Percentiles rank a stretch among this genome's conserved stretches.
phyloP scores from a whole-genome alignment of 2,797 vertebrate species.

The Myotis vivesi region DNA sequence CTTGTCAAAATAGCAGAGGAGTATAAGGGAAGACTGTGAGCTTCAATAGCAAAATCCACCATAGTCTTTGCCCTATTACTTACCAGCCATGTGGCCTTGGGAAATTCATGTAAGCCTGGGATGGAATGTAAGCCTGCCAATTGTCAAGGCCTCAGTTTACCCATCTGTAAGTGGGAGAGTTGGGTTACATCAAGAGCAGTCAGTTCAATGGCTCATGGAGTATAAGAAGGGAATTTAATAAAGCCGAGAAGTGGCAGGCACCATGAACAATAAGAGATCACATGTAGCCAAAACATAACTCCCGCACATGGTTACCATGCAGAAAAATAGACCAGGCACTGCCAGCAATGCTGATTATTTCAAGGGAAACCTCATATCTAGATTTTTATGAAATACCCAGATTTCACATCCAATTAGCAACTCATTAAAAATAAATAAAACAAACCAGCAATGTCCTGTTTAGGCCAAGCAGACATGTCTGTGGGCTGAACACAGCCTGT shows the following conservation, averaged over 20 bases:
- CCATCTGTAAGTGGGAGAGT: background rate
- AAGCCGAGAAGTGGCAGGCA: background rate
- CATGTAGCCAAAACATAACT: background rate
- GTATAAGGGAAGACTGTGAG: background rate
- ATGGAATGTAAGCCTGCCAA: background rate
- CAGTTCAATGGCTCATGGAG: background rate
- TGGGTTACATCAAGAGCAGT: background rate
- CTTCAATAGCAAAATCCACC: background rate
- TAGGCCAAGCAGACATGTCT: background rate
- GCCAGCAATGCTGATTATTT: background rate
- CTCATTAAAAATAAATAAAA: constrained; percentile 11
- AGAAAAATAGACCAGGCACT: background rate
- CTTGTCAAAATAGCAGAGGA: background rate
- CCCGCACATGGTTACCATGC: background rate
- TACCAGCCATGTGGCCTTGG: background rate
- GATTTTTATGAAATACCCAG: constrained; percentile 28
- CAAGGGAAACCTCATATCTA: background rate
- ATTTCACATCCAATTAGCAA: constrained; percentile 41
- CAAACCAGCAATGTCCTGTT: background rate
- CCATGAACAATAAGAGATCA: background rate
- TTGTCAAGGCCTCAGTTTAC: background rate
- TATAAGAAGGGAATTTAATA: background rate
- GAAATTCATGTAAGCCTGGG: background rate
- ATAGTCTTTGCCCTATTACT: background rate
- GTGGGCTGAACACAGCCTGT: background rate